Percentiles rank a stretch among this genome's conserved stretches.
Evolutionary conservation across 2,888 invertebrate genomes (phyloP).

Genomic region (Meganola albula): DNA sequence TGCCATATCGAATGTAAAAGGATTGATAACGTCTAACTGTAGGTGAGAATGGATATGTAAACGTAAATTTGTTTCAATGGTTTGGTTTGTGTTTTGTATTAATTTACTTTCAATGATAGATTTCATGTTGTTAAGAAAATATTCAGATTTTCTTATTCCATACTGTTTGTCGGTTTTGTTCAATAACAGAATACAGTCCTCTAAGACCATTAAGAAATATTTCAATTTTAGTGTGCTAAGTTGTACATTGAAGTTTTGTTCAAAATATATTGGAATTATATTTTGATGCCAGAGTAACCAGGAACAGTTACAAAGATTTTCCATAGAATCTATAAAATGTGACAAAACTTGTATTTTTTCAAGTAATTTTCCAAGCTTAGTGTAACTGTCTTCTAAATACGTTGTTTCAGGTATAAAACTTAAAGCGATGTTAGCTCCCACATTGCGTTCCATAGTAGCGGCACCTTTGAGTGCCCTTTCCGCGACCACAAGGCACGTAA

Average conservation of each 20-base stretch:
- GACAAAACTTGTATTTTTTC: slow-evolving; percentile 81
- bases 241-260: slow-evolving; percentile 82
- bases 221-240: slow-evolving; percentile 80
- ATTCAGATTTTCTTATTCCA: slow-evolving; percentile 40
- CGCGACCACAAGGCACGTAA: slow-evolving; percentile 86
- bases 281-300: slow-evolving; percentile 90
- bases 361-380: slow-evolving; percentile 78
- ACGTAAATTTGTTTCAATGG: slow-evolving; percentile 94
- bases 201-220: slow-evolving; percentile 63
- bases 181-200: slow-evolving; percentile 58
- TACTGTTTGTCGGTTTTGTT: slow-evolving; percentile 52
- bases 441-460: slow-evolving; percentile 79
- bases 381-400: slow-evolving; percentile 80
- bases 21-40: slow-evolving; percentile 84
- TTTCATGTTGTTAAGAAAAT: slow-evolving; percentile 52
- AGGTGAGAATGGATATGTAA: slow-evolving; percentile 95
- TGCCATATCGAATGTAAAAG: slow-evolving; percentile 83
- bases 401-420: slow-evolving; percentile 81
- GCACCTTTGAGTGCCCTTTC: slow-evolving; percentile 82
- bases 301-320: slow-evolving; percentile 83
- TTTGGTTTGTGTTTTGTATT: slow-evolving; percentile 85
- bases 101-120: slow-evolving; percentile 75
- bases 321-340: slow-evolving; percentile 76
- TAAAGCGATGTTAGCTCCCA: slow-evolving; percentile 82
- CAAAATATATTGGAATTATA: slow-evolving; percentile 85